These are phyloP conservation scores for Falco biarmicus DNA, from an alignment of 2,797 vertebrate species.

Conservation along the genomic window DNA sequence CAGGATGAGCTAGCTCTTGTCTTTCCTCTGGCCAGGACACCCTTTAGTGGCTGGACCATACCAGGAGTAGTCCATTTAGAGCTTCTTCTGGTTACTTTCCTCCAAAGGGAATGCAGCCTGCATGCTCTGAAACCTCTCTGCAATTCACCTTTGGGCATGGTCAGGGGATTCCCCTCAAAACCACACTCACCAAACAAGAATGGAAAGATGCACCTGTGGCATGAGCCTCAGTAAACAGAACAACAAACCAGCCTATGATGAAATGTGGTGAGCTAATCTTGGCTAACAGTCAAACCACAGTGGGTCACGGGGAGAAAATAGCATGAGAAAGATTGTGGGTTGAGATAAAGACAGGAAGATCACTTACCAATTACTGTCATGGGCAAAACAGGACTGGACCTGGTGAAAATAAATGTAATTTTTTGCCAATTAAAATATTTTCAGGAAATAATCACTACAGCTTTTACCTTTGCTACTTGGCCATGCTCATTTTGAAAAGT, in stretches of 20 bases:
- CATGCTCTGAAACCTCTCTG: not conserved
- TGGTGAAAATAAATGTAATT: not conserved
- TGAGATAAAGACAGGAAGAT: not conserved
- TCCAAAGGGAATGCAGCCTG: not conserved
- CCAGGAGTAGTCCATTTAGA: not conserved
- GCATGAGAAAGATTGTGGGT: not conserved
- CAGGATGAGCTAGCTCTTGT: not conserved
- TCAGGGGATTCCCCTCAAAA: not conserved
- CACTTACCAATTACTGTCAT: not conserved
- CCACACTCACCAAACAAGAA: not conserved
- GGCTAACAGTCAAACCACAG: not conserved
- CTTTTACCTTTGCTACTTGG: not conserved
- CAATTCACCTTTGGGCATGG: not conserved
- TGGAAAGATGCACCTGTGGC: not conserved
- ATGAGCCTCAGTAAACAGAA: not conserved
- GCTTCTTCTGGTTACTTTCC: not conserved
- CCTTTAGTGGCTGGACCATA: not conserved
- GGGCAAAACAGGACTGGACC: not conserved
- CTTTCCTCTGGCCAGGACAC: not conserved
- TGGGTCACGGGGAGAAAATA: not conserved
- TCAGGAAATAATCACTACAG: not conserved
- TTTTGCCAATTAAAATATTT: not conserved
- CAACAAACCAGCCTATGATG: not conserved
- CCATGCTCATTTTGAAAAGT: not conserved
- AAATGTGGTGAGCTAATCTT: not conserved